Evolutionary conservation across 1,140 invertebrate species (phyloP).

Genomic region (Portunus trituberculatus): DNA sequence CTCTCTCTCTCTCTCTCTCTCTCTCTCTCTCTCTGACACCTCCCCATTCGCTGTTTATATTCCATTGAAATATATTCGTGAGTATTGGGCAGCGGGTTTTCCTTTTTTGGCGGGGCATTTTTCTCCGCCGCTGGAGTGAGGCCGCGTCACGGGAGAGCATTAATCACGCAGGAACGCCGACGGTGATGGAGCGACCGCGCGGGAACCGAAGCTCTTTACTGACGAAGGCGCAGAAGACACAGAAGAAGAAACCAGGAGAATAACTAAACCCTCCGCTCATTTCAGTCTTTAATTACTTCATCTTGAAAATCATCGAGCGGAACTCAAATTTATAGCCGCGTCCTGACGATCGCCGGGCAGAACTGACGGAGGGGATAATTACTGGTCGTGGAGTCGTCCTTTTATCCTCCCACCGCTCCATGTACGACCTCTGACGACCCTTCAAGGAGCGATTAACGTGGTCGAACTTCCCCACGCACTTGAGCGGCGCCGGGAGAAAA

Average conservation of each 20-base stretch:
- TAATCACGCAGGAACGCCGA: neutral
- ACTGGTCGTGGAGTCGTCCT: neutral
- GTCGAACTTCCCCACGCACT: too few species aligned
- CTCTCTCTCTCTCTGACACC: neutral
- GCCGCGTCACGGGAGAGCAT: neutral
- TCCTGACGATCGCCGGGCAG: neutral
- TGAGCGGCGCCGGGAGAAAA: too few species aligned
- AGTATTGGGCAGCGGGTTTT: neutral
- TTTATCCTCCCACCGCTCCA: neutral
- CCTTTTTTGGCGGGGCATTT: neutral
- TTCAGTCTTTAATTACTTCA: neutral
- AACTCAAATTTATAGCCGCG: neutral
- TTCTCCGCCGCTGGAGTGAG: neutral
- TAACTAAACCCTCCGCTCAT: constrained; percentile 5
- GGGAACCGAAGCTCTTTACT: neutral
- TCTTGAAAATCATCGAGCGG: neutral
- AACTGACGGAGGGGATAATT: neutral
- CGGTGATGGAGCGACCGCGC: neutral
- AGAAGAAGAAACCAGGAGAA: neutral
- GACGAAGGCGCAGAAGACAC: neutral
- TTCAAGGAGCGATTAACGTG: too few species aligned
- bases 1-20: constrained; percentile 20
- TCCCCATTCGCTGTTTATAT: neutral
- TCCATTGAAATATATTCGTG: constrained; percentile 14
- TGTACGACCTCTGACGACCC: too few species aligned